Percentiles rank a stretch among this genome's conserved stretches.
Evolutionary conservation across 2,888 invertebrate species (phyloP).

Genomic region (Anagyrus pseudococci): DNA sequence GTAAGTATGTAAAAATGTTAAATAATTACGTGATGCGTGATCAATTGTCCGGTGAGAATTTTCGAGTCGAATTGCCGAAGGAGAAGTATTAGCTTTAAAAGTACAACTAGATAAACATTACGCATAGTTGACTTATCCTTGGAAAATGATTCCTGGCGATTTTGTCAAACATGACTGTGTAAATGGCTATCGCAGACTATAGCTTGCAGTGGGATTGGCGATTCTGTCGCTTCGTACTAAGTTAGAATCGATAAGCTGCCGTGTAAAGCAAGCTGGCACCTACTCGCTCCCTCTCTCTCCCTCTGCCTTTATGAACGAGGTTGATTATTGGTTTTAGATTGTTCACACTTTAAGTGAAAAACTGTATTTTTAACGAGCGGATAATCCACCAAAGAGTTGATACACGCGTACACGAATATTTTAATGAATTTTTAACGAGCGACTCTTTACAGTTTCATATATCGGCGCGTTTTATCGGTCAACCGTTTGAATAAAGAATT

Average conservation of each 20-base stretch:
- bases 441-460: too few species aligned
- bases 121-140: constrained; percentile 29
- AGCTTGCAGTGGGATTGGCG: constrained; percentile 3
- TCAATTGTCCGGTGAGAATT: constrained; percentile 29
- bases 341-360: too few species aligned
- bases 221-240: constrained; percentile 4
- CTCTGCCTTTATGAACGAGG: constrained; percentile 21
- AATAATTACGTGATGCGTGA: constrained; percentile 33
- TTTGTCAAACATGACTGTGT: constrained; percentile 32
- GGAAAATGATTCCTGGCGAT: neutral
- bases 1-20: too few species aligned
- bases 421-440: too few species aligned
- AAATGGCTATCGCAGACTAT: constrained; percentile 2
- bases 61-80: constrained; percentile 13
- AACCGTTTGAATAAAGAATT: too few species aligned
- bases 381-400: too few species aligned
- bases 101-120: constrained; percentile 29
- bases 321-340: constrained; percentile 32
- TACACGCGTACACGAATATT: too few species aligned
- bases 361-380: too few species aligned
- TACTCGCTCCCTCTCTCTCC: too few species aligned
- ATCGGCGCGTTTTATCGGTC: too few species aligned
- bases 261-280: constrained; percentile 3
- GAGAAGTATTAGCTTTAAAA: constrained; percentile 1
- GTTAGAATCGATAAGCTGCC: constrained; percentile 32